Conservation (phyloP, 2,113 vertebrate species). For the Rhagologus leucostigma region DNA sequence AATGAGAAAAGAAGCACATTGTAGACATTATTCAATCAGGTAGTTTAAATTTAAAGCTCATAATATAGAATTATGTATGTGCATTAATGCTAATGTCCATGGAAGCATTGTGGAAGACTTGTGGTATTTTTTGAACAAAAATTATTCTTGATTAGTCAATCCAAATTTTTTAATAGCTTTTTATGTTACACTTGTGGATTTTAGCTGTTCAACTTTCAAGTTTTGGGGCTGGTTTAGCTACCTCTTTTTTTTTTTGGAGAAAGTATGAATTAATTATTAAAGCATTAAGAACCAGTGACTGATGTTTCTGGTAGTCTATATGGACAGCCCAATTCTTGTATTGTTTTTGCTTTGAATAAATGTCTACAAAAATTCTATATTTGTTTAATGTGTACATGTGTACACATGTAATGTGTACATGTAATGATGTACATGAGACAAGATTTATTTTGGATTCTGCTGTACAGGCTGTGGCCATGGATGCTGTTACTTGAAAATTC, state of each 20-base stretch:
- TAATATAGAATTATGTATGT: neutral
- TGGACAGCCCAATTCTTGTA: neutral
- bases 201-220: neutral
- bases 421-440: neutral
- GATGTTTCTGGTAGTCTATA: neutral
- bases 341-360: neutral
- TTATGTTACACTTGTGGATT: neutral
- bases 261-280: neutral
- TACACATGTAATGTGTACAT: too few relatives aligned
- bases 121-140: neutral
- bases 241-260: neutral
- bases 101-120: neutral
- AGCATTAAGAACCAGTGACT: neutral
- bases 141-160: neutral
- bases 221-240: neutral
- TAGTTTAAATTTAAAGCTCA: neutral
- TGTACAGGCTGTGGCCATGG: neutral
- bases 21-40: neutral
- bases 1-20: neutral
- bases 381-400: neutral
- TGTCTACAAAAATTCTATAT: neutral
- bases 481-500: neutral
- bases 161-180: neutral
- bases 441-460: neutral
- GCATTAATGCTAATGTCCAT: neutral